Base-by-base conservation (phyloP, 2,888 invertebrate species). In the Actias luna region DNA sequence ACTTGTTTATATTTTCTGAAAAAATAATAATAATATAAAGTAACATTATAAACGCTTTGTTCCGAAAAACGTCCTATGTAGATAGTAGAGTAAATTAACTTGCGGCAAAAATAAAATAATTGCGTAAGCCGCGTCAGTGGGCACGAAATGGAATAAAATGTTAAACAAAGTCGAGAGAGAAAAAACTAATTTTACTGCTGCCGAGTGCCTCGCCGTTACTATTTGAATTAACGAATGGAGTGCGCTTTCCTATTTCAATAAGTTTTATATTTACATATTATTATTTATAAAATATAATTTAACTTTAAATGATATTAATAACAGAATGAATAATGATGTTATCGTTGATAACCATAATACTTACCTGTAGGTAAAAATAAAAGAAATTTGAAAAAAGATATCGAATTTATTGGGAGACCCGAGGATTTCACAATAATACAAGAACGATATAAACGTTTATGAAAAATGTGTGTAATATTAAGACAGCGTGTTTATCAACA, bases 81-180 rank as follows among this genome's bases (percentile, higher is more conserved):
- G n/a, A 55, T 55, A 55, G 55, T 29, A 29, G n/a, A 42, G 31
- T 52, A 18, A 58, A 58, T 62, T 42, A 58, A 42, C 16, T 46
- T 66, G 64, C 64, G 71, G 66, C 69, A 73, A 77, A 78, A 77
- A 68, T 68, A 74, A 71, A 69, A 72, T 78, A 76, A 76, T 76
- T 76, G 70, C 68, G 71, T 77, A 74, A 69, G 67, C 71, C 70
- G 63, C 65, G 66, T 66, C 61, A 62, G 70, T 71, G 69, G 69
- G 71, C 71, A 75, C 66, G 69, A 70, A 77, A 77, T 75, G 72
- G 76, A 73, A 79, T 74, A 67, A 78, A 79, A 80, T 81, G 75
- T 77, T 77, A 73, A 77, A 76, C 73, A 69, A 74, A 71, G 68
- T 74, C 72, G 62, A 64, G 58, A 65, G 63, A 62, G 58, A 65